Conservation (phyloP, 2,797 vertebrate species). For the Enteromius unitaeniatus region DNA sequence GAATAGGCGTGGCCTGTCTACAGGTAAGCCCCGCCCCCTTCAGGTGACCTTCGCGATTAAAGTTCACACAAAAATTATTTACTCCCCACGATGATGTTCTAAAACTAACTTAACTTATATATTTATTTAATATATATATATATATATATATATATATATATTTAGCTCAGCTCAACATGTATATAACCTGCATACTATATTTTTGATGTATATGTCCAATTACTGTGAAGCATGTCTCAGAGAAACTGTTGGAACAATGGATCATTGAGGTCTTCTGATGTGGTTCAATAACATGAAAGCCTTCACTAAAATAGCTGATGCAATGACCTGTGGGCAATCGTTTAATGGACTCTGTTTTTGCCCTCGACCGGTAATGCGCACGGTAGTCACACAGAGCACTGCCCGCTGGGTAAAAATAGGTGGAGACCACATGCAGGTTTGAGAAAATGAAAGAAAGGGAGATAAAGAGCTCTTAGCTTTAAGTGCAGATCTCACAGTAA, state of each 20-base stretch:
- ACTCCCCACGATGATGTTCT: neutral
- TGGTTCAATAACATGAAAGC: slow-evolving; percentile 45
- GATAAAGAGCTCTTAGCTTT: slow-evolving; percentile 26
- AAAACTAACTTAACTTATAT: neutral
- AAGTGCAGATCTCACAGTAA: slow-evolving; percentile 40
- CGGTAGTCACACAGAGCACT: slow-evolving; percentile 23
- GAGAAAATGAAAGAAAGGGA: slow-evolving; percentile 26
- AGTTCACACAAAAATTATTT: neutral
- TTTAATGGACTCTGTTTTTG: slow-evolving; percentile 62
- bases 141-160: neutral
- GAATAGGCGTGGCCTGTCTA: slow-evolving; percentile 87
- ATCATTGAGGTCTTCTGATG: slow-evolving; percentile 40
- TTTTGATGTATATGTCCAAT: slow-evolving; percentile 19
- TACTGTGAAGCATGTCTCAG: slow-evolving; percentile 15
- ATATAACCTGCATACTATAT: neutral
- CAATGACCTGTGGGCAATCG: slow-evolving; percentile 52
- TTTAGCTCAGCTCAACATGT: neutral
- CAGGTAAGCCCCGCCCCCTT: slow-evolving; percentile 75
- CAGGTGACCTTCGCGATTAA: neutral
- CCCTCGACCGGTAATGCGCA: slow-evolving; percentile 44
- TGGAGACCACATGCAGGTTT: slow-evolving; percentile 24
- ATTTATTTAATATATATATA: neutral
- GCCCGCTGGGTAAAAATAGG: slow-evolving; percentile 22
- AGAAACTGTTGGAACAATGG: slow-evolving; percentile 3
- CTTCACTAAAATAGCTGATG: slow-evolving; percentile 50